A percentile compares a stretch with the other conserved stretches of the same genome.
These are phyloP conservation scores for Zoroaster sp. DNA, from an alignment of 53 echinoderm and acorn worm species.

Conservation along the genomic window DNA sequence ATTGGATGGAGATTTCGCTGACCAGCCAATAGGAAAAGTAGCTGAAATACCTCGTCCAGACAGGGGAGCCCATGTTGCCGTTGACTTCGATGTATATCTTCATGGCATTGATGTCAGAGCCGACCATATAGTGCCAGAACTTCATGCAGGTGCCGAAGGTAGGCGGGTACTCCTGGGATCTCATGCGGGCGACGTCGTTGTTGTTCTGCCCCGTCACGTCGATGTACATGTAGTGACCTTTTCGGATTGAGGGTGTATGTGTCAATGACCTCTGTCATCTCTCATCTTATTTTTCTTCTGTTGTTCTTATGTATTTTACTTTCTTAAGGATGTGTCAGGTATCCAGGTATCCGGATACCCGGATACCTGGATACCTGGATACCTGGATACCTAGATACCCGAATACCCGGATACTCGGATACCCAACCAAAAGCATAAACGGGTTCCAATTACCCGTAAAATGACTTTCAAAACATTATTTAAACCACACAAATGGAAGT, in stretches of 20 bases:
- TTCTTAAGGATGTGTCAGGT: no score
- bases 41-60: constrained; percentile 41
- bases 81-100: constrained; percentile 56
- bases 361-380: no score
- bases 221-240: constrained; percentile 87
- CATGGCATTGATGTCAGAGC: constrained; percentile 51
- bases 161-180: constrained; percentile 62
- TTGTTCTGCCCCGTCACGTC: constrained; percentile 44
- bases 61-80: constrained; percentile 33
- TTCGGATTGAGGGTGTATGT: neutral
- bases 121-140: constrained; percentile 86
- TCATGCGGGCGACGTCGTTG: constrained; percentile 56
- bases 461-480: no score
- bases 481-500: no score
- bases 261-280: no score
- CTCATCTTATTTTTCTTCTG: no score
- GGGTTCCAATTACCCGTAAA: no score
- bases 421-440: no score
- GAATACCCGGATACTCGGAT: no score
- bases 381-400: no score
- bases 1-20: constrained; percentile 27
- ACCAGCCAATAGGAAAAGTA: constrained; percentile 52
- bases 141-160: constrained; percentile 72
- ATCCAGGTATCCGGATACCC: no score
- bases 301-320: no score